These are phyloP conservation scores for Sylvicapra grimmia DNA, from an alignment of 2,113 vertebrate genomes.

Conservation along the genomic window DNA sequence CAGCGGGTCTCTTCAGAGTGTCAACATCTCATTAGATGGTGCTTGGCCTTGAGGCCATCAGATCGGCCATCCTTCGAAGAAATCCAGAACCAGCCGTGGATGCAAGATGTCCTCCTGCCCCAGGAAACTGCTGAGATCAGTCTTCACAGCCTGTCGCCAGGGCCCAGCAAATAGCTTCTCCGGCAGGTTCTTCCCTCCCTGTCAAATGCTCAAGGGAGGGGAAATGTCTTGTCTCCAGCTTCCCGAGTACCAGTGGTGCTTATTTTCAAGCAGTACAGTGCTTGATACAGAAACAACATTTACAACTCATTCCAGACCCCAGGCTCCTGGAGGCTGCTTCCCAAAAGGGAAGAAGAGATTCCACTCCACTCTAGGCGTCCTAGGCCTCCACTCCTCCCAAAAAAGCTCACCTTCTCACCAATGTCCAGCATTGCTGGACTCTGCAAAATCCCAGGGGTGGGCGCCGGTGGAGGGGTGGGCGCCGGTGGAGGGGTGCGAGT, in stretches of 20 bases:
- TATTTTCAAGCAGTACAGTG: conserved; percentile 62
- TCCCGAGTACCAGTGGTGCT: conserved; percentile 32
- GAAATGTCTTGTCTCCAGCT: neutral
- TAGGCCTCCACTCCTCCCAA: conserved; percentile 31
- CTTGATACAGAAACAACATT: conserved; percentile 61
- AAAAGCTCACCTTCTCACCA: conserved; percentile 20
- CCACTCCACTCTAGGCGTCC: neutral
- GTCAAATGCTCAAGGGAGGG: neutral
- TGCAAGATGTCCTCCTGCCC: conserved; percentile 84
- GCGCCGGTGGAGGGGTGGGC: neutral
- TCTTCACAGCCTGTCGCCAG: conserved; percentile 88
- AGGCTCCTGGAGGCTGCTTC: conserved; percentile 43
- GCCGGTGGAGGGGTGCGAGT: no score
- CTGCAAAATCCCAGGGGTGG: conserved; percentile 43
- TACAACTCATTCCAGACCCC: conserved; percentile 66
- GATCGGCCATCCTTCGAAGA: conserved; percentile 92
- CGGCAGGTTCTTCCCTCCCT: neutral
- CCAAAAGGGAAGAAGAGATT: neutral
- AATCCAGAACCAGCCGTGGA: conserved; percentile 91
- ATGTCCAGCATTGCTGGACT: conserved; percentile 43
- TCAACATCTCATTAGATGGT: conserved; percentile 92
- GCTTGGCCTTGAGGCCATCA: conserved; percentile 87
- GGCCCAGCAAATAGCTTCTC: conserved; percentile 77
- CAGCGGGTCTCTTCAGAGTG: conserved; percentile 90
- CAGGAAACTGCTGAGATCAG: conserved; percentile 85